Conservation (phyloP, 2,888 invertebrate species). For the Proisotoma minuta region DNA sequence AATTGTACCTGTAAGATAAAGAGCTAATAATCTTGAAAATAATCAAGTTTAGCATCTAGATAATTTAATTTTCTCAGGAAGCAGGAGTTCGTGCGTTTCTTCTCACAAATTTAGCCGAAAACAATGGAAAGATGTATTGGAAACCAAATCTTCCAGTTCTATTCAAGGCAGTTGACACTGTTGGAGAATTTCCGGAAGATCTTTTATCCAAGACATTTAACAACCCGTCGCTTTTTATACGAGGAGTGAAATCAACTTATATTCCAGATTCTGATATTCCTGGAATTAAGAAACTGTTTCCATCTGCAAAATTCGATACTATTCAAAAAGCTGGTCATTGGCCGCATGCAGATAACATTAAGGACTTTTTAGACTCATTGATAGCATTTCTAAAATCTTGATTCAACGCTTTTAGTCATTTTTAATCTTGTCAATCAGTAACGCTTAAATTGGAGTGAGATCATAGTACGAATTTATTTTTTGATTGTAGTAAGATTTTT, state of each 20-base stretch:
- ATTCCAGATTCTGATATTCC: constrained; percentile 59
- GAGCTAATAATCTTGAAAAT: too few species aligned
- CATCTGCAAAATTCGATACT: constrained; percentile 63
- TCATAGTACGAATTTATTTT: too few species aligned
- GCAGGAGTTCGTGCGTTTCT: constrained; percentile 62
- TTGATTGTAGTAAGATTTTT: too few species aligned
- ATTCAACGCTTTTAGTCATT: background rate
- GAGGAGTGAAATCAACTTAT: constrained; percentile 76
- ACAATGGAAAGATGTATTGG: constrained; percentile 67
- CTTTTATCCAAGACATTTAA: constrained; percentile 40
- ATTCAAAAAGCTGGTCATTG: constrained; percentile 84
- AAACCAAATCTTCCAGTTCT: constrained; percentile 72
- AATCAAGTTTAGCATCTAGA: background rate
- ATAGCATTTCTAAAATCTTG: constrained; percentile 58
- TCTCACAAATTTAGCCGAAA: constrained; percentile 75
- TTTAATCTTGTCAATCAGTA: background rate
- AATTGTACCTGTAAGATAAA: constrained; percentile 50
- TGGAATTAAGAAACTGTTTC: constrained; percentile 66
- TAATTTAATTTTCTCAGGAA: constrained; percentile 48
- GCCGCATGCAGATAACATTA: constrained; percentile 87
- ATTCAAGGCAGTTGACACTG: constrained; percentile 61
- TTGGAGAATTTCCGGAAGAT: constrained; percentile 62
- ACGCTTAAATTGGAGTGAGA: too few species aligned
- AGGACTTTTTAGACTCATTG: constrained; percentile 64
- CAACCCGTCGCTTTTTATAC: constrained; percentile 77